A percentile compares a stretch with the other conserved stretches of the same genome.
phyloP scores from a whole-genome alignment of 2,797 vertebrate genomes.

The Poeciliopsis turneri region DNA sequence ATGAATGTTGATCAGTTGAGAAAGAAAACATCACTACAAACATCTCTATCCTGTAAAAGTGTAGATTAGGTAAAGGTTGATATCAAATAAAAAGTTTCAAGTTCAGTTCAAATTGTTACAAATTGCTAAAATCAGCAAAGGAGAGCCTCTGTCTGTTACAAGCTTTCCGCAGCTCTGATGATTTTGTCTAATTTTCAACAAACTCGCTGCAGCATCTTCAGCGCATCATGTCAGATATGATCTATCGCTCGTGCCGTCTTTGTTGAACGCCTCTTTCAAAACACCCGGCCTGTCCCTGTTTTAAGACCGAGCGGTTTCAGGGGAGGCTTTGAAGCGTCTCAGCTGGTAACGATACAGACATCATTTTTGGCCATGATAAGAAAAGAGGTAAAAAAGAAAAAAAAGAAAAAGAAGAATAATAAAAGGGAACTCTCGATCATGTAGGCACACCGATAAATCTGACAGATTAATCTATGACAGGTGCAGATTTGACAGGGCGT shows the following conservation, averaged over 20 bases:
- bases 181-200: background rate
- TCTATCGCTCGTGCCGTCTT: background rate
- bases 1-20: background rate
- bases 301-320: background rate
- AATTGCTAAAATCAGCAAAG: background rate
- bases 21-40: background rate
- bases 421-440: background rate
- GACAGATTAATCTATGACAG: slow-evolving; percentile 45
- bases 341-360: background rate
- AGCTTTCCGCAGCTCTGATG: background rate
- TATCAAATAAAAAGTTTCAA: background rate
- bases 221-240: background rate
- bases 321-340: background rate
- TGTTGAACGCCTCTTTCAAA: background rate
- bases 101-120: background rate
- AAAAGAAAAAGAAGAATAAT: background rate
- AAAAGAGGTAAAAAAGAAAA: background rate
- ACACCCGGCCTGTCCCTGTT: background rate
- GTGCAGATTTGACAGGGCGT: slow-evolving; percentile 29
- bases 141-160: background rate
- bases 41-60: background rate
- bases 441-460: slow-evolving; percentile 23
- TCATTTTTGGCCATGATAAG: background rate
- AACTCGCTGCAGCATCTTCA: background rate
- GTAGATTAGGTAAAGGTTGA: background rate